Base-by-base conservation (phyloP, 2,113 vertebrate genomes). In the Vimba vimba region DNA sequence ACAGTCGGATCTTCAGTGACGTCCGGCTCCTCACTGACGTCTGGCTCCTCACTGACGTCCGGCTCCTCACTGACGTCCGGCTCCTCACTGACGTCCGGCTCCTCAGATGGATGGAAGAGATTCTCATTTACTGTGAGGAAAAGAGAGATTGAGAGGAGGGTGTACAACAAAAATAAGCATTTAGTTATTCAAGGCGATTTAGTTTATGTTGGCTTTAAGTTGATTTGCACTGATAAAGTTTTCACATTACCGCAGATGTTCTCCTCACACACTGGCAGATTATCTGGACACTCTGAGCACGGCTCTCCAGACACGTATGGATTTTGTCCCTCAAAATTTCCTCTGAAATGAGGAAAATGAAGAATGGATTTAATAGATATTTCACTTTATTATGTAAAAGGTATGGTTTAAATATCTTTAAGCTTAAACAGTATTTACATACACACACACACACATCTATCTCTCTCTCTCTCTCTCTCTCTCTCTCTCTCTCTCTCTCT, bases 281-380 rank as follows among this genome's bases (percentile, higher is more conserved):
- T 4, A 0, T 57, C n/a, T 62, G 91, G 89, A 74, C 91, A 92
- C 0, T 84, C 59, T 9, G 90, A 91, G 79, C 91, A 92, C 4
- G 86, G 30, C 3, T 43, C 10, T 59, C 91, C 91, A 68, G 55
- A 23, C 64, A 45, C 47, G 55, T 91, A 92, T 8, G 91, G 91
- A 6, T 36, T 25, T 3, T 73, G 11, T 39, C 36, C 69, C 0
- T 6, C 0, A 43, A 23, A 19, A 66, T 91, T 91, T 19, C 90
- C 90, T 64, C 91, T 91, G 30, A n/a, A 85, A 88, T 25, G 3
- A 11, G 64, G 36, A 33, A n/a, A 85, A 88, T 25, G 3, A 11
- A 73, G 36, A 33, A 33, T 57, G 5, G 0, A 7, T 57, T 21
- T 33, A 2, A 21, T 57, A 57, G 55, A 21, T 57, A 17, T 55